Base-by-base conservation (phyloP, 2,888 invertebrate genomes). In the Rotaria sp. region DNA sequence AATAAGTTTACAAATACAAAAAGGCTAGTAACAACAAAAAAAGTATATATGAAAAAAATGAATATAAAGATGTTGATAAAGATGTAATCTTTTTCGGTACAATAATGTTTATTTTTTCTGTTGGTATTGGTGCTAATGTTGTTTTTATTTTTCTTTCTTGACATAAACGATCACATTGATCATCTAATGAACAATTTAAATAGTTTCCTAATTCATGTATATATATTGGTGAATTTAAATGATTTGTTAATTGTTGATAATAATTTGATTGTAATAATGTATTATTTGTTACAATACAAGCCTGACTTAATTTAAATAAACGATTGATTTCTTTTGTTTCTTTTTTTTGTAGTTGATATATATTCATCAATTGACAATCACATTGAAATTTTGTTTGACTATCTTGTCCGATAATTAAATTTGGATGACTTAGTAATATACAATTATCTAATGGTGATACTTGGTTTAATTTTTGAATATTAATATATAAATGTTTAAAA, bases 1-100 rank as follows among this genome's bases (percentile, higher is more conserved):
- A 67, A 67, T 67, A 67, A 67, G 35, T 67, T 67, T 67, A 67
- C 67, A 67, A 67, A 67, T 67, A 67, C 67, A 35, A 15, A 67
- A 67, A 30, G 18, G 67, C 67, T 18, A 67, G 18, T 67, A 67
- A 67, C 67, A 67, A 67, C 67, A 67, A 35, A 67, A 18, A 67
- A 18, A 67, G 35, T 67, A 35, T 35, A 67, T 67, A 38, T 38
- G 67, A 67, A 67, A 67, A 67, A 67, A 67, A 67, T 35, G 67
- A 30, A 67, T 67, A 67, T 35, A 67, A 35, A 67, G 67, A 67
- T 30, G 35, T 30, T 35, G 67, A 67, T 67, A 38, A 15, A 67
- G 67, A 67, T 67, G 67, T 67, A 67, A 0, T 35, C 38, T 67
- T 67, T 7, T 35, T 67, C 5, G 38, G 15, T 21, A 67, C 4